phyloP scores from a whole-genome alignment of 2,797 vertebrate genomes.

The Macropus fuliginosus region DNA sequence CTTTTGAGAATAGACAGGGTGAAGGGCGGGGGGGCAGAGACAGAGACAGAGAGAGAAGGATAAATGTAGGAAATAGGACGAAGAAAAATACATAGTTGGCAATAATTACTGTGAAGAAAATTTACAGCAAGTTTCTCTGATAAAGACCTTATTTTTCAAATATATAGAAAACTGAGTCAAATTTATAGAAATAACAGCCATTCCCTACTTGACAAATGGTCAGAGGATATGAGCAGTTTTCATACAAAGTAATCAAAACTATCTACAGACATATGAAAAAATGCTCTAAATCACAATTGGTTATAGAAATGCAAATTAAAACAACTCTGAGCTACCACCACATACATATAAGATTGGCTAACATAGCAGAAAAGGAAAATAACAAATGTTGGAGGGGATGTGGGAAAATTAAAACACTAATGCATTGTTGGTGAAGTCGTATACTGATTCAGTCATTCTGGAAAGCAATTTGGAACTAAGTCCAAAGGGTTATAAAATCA shows the following conservation, averaged over 20 bases:
- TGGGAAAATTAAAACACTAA: neutral
- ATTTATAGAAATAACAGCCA: neutral
- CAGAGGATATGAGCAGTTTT: neutral
- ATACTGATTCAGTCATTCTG: neutral
- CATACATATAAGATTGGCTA: neutral
- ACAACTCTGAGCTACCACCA: neutral
- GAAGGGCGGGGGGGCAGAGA: too few species aligned
- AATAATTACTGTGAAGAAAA: too few species aligned
- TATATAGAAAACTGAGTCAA: neutral
- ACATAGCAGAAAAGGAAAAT: neutral
- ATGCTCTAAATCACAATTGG: neutral
- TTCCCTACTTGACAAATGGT: neutral
- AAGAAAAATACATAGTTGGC: too few species aligned
- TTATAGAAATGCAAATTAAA: neutral
- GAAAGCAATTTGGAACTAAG: neutral
- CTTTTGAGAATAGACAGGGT: too few species aligned
- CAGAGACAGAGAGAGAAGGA: too few species aligned
- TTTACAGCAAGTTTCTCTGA: neutral
- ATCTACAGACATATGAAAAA: neutral
- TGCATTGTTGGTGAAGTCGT: neutral
- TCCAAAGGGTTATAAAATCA: neutral
- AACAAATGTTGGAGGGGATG: neutral
- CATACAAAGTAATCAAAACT: neutral
- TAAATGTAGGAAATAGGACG: too few species aligned
- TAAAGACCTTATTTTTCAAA: neutral